Conservation (phyloP, 2,888 invertebrate species). For the Erannis defoliaria region DNA sequence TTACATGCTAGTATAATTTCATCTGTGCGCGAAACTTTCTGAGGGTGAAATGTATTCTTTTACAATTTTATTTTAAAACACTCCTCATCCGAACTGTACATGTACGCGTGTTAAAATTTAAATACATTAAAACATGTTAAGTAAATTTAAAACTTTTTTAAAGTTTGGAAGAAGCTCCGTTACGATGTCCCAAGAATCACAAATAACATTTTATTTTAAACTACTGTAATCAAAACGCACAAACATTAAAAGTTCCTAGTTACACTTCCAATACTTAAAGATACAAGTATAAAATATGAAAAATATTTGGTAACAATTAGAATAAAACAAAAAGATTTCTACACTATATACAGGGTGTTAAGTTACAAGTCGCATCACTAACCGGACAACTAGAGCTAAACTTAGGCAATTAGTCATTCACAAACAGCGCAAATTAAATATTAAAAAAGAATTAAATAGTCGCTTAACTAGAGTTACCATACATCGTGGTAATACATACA, state of each 20-base stretch:
- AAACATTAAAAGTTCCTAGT: conserved; percentile 17
- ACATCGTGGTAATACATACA: conserved; percentile 34
- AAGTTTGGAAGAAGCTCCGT: conserved; percentile 10
- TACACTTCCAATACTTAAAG: conserved; percentile 37
- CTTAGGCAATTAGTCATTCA: conserved; percentile 54
- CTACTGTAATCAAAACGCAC: conserved; percentile 21
- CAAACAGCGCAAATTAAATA: conserved; percentile 35
- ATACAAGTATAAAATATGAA: conserved; percentile 67
- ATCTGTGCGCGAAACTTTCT: conserved; percentile 24
- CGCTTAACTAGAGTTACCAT: conserved; percentile 35
- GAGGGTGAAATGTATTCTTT: conserved; percentile 9
- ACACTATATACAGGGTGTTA: conserved; percentile 48
- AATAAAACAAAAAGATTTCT: conserved; percentile 54
- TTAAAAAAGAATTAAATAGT: conserved; percentile 43
- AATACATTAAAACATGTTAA: conserved; percentile 15
- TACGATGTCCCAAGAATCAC: conserved; percentile 17
- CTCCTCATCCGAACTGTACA: neutral
- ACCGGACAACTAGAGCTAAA: conserved; percentile 72
- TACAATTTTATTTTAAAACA: neutral
- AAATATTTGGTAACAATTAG: conserved; percentile 86
- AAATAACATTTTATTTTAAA: conserved; percentile 15
- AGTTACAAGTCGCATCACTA: conserved; percentile 64
- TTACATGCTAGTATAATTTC: conserved; percentile 11
- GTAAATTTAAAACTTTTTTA: conserved; percentile 11
- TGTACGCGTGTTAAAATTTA: conserved; percentile 12